Percentiles rank a stretch among this genome's conserved stretches.
Evolutionary conservation across 2,113 vertebrate genomes (phyloP).

Genomic region (Ornithorhynchus anatinus): DNA sequence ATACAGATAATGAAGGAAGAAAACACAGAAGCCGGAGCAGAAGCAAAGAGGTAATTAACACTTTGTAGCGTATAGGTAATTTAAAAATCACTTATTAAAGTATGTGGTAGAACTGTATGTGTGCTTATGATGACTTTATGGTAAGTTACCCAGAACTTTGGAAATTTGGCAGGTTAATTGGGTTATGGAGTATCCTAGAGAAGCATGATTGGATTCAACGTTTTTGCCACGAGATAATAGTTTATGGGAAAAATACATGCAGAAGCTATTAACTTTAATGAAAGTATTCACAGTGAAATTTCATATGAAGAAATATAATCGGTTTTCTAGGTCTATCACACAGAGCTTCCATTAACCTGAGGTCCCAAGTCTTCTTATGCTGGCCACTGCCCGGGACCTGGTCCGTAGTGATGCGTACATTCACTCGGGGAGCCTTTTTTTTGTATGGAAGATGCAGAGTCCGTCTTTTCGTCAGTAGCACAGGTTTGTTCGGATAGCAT

Average conservation of each 20-base stretch:
- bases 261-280: constrained; percentile 69
- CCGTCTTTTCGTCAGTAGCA: constrained; percentile 23
- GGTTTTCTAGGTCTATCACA: constrained; percentile 72
- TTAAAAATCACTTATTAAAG: constrained; percentile 70
- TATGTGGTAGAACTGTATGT: constrained; percentile 72
- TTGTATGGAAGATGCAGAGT: constrained; percentile 29
- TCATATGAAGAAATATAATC: constrained; percentile 73
- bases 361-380: constrained; percentile 57
- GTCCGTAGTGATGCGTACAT: too few species aligned
- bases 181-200: constrained; percentile 68
- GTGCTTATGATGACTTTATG: constrained; percentile 72
- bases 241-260: constrained; percentile 68
- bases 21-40: constrained; percentile 96
- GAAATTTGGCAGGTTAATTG: constrained; percentile 67
- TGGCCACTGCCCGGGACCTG: constrained; percentile 56
- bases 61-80: constrained; percentile 83
- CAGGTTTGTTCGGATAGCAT: constrained; percentile 36
- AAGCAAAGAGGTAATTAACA: constrained; percentile 99
- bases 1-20: constrained; percentile 76
- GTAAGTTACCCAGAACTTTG: constrained; percentile 89
- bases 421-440: constrained; percentile 34
- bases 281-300: constrained; percentile 67
- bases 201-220: constrained; percentile 78
- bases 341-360: constrained; percentile 80
- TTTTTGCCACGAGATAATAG: constrained; percentile 75